Percentiles rank a stretch among this genome's conserved stretches.
Evolutionary conservation across 2,888 invertebrate genomes (phyloP).

Genomic region (Erannis defoliaria): DNA sequence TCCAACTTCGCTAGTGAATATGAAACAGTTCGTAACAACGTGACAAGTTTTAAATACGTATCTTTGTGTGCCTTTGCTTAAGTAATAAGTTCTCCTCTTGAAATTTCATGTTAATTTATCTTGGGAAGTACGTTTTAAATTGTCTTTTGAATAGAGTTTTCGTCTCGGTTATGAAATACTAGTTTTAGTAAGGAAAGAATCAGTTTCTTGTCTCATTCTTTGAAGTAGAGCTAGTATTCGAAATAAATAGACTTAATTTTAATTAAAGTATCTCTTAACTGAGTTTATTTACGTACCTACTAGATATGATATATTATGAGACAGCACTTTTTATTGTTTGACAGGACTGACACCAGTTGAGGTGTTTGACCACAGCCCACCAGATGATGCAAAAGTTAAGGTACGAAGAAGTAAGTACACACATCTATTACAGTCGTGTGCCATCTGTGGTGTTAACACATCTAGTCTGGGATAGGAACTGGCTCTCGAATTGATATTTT

Average conservation of each 20-base stretch:
- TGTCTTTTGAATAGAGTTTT: slow-evolving; percentile 14
- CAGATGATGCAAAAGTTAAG: too few relatives aligned
- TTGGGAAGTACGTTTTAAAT: slow-evolving; percentile 22
- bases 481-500: too few relatives aligned
- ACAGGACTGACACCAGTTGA: too few relatives aligned
- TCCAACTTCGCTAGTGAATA: slow-evolving; percentile 61
- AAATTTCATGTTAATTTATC: slow-evolving; percentile 29
- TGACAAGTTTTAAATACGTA: slow-evolving; percentile 45
- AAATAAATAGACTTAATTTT: background rate
- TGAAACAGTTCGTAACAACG: slow-evolving; percentile 56
- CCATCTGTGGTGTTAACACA: too few relatives aligned
- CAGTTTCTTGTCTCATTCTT: background rate
- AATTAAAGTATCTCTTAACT: too few relatives aligned
- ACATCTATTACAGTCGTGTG: too few relatives aligned
- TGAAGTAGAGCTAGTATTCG: background rate
- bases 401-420: too few relatives aligned
- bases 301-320: too few relatives aligned
- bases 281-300: too few relatives aligned
- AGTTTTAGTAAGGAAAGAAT: slow-evolving; percentile 1
- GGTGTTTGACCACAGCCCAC: too few relatives aligned
- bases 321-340: too few relatives aligned
- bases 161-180: background rate
- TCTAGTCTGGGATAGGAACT: too few relatives aligned
- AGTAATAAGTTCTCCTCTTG: slow-evolving; percentile 30
- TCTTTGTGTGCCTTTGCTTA: slow-evolving; percentile 27